Conservation (phyloP, 1,140 invertebrate genomes). For the Caenorhabditis tropicalis region DNA sequence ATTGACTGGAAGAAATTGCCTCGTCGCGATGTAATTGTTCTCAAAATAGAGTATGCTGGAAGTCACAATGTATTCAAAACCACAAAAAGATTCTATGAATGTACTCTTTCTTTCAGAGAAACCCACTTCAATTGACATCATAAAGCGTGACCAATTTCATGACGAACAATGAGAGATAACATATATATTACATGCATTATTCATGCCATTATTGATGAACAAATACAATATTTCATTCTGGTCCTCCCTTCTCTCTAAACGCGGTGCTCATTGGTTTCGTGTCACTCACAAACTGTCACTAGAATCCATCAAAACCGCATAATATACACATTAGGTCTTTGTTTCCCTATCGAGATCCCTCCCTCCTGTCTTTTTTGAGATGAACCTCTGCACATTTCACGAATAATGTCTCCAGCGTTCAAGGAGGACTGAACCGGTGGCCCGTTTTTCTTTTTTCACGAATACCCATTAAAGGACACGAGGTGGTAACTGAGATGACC, state of each 20-base stretch:
- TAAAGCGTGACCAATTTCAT: background rate
- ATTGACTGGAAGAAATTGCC: slow-evolving; percentile 56
- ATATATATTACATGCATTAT: slow-evolving; percentile 21
- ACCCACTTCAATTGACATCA: background rate
- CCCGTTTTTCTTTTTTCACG: slow-evolving; percentile 39
- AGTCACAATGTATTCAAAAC: background rate
- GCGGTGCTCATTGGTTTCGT: background rate
- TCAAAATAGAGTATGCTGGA: slow-evolving; percentile 67
- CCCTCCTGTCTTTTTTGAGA: background rate
- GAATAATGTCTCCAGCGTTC: background rate
- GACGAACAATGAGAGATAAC: slow-evolving; percentile 6
- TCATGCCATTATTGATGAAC: background rate
- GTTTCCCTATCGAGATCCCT: background rate
- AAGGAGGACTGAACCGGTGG: slow-evolving; percentile 11
- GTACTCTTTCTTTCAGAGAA: background rate
- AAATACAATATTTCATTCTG: slow-evolving; percentile 18
- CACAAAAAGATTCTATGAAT: background rate
- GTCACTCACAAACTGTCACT: background rate
- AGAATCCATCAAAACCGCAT: slow-evolving; percentile 21
- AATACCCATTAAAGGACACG: slow-evolving; percentile 37
- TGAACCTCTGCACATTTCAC: background rate
- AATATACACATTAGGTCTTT: background rate
- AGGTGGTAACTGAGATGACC: slow-evolving; percentile 17
- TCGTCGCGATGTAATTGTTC: slow-evolving; percentile 59
- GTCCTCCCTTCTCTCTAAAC: background rate